phyloP scores from a whole-genome alignment of 2,888 invertebrate genomes.

The Platynereis dumerilii region DNA sequence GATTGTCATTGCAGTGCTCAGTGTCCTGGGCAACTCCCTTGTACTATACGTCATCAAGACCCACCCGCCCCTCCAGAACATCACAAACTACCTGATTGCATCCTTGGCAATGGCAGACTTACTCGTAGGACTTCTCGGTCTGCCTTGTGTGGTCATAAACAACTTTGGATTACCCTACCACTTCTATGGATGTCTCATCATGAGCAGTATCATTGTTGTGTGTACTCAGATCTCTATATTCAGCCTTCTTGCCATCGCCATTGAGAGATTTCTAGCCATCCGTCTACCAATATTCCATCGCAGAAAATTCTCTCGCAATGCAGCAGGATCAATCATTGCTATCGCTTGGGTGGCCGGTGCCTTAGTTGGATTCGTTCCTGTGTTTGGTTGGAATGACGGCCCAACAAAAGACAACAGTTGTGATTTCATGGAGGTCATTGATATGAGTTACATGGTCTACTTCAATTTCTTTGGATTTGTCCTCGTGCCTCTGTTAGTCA shows the following conservation, averaged over 20 bases:
- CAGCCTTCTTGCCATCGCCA: slow-evolving; percentile 54
- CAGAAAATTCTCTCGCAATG: slow-evolving; percentile 41
- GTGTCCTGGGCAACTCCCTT: slow-evolving; percentile 28
- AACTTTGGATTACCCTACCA: slow-evolving; percentile 20
- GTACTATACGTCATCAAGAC: slow-evolving; percentile 22
- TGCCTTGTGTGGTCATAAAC: slow-evolving; percentile 33
- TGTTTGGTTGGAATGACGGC: slow-evolving; percentile 54
- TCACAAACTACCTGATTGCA: slow-evolving; percentile 35
- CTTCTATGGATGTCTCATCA: slow-evolving; percentile 40
- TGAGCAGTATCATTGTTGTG: slow-evolving; percentile 53
- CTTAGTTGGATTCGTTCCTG: slow-evolving; percentile 52
- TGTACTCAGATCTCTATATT: slow-evolving; percentile 60
- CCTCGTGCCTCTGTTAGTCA: slow-evolving; percentile 49
- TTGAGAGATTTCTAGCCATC: slow-evolving; percentile 59
- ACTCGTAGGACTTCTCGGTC: slow-evolving; percentile 34
- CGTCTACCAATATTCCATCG: slow-evolving; percentile 54
- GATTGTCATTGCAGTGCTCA: slow-evolving; percentile 23
- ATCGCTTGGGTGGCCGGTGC: slow-evolving; percentile 50
- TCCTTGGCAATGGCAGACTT: slow-evolving; percentile 34
- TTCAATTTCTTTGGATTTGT: slow-evolving; percentile 59
- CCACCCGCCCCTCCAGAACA: slow-evolving; percentile 16
- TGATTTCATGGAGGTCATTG: slow-evolving; percentile 54
- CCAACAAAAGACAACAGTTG: slow-evolving; percentile 38
- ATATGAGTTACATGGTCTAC: slow-evolving; percentile 59
- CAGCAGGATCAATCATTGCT: slow-evolving; percentile 42